phyloP scores from a whole-genome alignment of 2,888 invertebrate genomes.

The Yponomeuta malinellus region DNA sequence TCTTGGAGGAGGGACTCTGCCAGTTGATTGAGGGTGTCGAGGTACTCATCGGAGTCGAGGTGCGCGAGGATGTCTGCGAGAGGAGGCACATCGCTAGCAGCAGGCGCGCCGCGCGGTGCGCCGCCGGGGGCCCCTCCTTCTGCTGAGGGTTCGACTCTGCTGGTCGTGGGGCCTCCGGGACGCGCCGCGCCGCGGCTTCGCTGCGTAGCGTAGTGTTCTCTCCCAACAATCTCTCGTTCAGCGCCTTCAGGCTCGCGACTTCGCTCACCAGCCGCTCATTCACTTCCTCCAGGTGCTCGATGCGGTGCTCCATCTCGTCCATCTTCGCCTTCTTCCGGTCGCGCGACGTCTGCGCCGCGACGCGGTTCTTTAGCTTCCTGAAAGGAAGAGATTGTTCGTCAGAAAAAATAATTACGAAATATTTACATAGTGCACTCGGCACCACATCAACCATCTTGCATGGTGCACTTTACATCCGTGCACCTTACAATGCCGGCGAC shows the following conservation, averaged over 20 bases:
- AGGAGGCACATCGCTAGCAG: constrained; percentile 88
- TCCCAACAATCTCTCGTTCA: constrained; percentile 80
- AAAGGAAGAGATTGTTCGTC: constrained; percentile 30
- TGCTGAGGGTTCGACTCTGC: constrained; percentile 95
- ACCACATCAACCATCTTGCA: no score
- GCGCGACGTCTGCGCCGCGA: constrained; percentile 97
- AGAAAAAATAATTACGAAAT: constrained; percentile 12
- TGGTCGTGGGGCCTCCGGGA: constrained; percentile 83
- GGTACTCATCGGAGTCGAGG: constrained; percentile 83
- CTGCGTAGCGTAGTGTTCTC: constrained; percentile 79
- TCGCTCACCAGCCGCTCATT: constrained; percentile 80
- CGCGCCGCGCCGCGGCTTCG: constrained; percentile 78
- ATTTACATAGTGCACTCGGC: background rate
- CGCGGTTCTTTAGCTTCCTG: constrained; percentile 96
- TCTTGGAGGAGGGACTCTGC: constrained; percentile 89
- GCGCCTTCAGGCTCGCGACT: constrained; percentile 78
- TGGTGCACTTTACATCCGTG: no score
- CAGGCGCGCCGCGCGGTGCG: constrained; percentile 81
- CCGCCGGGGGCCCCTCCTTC: constrained; percentile 89
- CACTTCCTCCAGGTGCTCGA: constrained; percentile 77
- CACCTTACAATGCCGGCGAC: no score
- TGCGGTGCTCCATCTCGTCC: constrained; percentile 88
- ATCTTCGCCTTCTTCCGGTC: constrained; percentile 96
- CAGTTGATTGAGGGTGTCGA: constrained; percentile 85
- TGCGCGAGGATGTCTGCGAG: constrained; percentile 89